A percentile compares a stretch with the other conserved stretches of the same genome.
Evolutionary conservation across 2,888 invertebrate species (phyloP).

Genomic region (Diplazon laetatorius): DNA sequence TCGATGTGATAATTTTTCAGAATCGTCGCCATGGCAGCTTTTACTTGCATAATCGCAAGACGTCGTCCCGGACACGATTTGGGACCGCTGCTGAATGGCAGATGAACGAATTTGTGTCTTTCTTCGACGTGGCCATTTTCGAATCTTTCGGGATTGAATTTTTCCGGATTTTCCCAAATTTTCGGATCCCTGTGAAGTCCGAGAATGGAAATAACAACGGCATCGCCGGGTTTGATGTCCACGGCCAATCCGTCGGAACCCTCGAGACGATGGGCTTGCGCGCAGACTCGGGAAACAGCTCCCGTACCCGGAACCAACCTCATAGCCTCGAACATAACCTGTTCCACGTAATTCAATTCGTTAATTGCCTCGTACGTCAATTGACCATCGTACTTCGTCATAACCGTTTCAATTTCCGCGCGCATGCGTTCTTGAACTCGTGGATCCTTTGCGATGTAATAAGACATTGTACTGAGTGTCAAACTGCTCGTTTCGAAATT

Average conservation of each 20-base stretch:
- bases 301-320: constrained; percentile 61
- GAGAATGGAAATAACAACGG: constrained; percentile 63
- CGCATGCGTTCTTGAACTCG: constrained; percentile 82
- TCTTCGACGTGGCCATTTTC: constrained; percentile 33
- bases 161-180: constrained; percentile 60
- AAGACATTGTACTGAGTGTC: constrained; percentile 81
- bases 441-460: constrained; percentile 81
- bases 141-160: constrained; percentile 64
- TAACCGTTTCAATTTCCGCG: constrained; percentile 79
- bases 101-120: constrained; percentile 39
- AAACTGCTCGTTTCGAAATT: constrained; percentile 84
- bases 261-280: constrained; percentile 58
- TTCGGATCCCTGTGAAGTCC: constrained; percentile 63
- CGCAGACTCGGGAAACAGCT: constrained; percentile 63
- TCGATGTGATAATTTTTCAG: constrained; percentile 56
- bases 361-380: constrained; percentile 83
- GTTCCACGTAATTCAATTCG: constrained; percentile 82
- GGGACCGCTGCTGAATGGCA: constrained; percentile 64
- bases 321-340: constrained; percentile 77
- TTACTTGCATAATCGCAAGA: constrained; percentile 58
- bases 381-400: constrained; percentile 75
- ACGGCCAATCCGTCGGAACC: constrained; percentile 69
- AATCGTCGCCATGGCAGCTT: constrained; percentile 58
- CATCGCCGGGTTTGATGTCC: constrained; percentile 64
- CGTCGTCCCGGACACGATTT: constrained; percentile 61